Percentiles rank a stretch among this genome's conserved stretches.
Evolutionary conservation across 1,140 invertebrate genomes (phyloP).

Genomic region (Spodoptera litura): DNA sequence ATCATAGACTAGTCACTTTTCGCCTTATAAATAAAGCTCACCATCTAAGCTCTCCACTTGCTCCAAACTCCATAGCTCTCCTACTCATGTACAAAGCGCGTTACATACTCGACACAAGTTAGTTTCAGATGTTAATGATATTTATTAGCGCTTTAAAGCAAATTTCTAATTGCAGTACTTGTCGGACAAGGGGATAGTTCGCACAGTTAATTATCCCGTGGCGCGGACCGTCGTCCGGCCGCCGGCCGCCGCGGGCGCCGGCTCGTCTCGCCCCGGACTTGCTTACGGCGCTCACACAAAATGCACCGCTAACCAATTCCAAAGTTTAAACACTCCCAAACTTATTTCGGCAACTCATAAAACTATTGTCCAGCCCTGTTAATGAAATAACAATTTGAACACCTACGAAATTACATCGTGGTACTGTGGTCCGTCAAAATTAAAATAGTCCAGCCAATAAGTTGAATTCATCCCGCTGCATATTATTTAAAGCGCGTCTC

Average conservation of each 20-base stretch:
- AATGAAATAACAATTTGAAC: slow-evolving; percentile 57
- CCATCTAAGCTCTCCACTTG: not conserved
- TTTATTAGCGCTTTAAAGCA: slow-evolving; percentile 76
- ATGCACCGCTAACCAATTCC: slow-evolving; percentile 79
- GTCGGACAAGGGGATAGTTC: slow-evolving; percentile 72
- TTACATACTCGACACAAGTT: slow-evolving; percentile 20
- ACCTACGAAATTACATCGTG: not conserved
- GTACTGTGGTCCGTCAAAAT: too few species aligned
- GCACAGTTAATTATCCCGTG: slow-evolving; percentile 83
- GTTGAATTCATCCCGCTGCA: slow-evolving; percentile 39
- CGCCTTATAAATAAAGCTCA: too few species aligned
- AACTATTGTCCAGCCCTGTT: slow-evolving; percentile 73
- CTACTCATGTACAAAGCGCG: not conserved
- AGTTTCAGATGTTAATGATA: slow-evolving; percentile 63
- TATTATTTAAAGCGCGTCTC: slow-evolving; percentile 54
- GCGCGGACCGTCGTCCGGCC: slow-evolving; percentile 53
- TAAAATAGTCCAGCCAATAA: slow-evolving; percentile 12
- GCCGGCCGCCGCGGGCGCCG: slow-evolving; percentile 74
- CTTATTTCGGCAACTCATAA: slow-evolving; percentile 83
- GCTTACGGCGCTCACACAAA: slow-evolving; percentile 74
- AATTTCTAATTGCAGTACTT: slow-evolving; percentile 77
- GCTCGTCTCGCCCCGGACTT: slow-evolving; percentile 55
- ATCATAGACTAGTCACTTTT: too few species aligned
- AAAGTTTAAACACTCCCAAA: slow-evolving; percentile 80
- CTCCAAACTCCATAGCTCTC: not conserved